Evolutionary conservation across 2,888 invertebrate genomes (phyloP), one percentile per base, ranked within the genome.

Genomic region (Beris morrisii): DNA sequence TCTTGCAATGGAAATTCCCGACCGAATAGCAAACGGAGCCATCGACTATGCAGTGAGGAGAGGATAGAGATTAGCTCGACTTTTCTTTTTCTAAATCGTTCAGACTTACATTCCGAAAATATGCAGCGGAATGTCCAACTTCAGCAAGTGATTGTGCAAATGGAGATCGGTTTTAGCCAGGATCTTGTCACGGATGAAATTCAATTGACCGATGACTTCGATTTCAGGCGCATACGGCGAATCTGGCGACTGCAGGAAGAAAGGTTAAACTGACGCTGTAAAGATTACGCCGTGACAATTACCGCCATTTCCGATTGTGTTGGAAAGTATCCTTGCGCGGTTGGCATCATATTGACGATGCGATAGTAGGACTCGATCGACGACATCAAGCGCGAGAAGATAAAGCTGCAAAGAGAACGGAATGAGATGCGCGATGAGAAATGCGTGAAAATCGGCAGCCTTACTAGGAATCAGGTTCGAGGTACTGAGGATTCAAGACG

Each of bases 391-490:
- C 84, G 82, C 50, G 82, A 84, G 75, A 88, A 88, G 57, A 88
- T 74, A 74, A 84, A 84, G 73, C 88, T 88, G 38, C 5, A 38
- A 75, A 22, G 31, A 12, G 30, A 30, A 31, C 22, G 30, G 6
- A 52, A 22, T 52, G 12, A 50, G 12, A 44, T 44, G 13, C 31
- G 38, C n/a, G n/a, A n/a, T n/a, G 4, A 4, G n/a, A 9, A 9
- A n/a, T 0, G 1, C 1, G 46, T 58, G n/a, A 44, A 15, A 30
- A 5, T 53, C 6, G 5, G 1, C 5, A 4, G 12, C 71, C 89
- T 87, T 82, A 91, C 91, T 87, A 92, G 52, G 90, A 88, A 80
- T 93, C 93, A 73, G 90, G 89, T 79, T 92, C 93, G 63, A 92
- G 78, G 75, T 84, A 88, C 11, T 83, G 79, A 55, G 88, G 86